Base-by-base conservation (phyloP, 1,140 invertebrate species). In the Hylaeus volcanicus region DNA sequence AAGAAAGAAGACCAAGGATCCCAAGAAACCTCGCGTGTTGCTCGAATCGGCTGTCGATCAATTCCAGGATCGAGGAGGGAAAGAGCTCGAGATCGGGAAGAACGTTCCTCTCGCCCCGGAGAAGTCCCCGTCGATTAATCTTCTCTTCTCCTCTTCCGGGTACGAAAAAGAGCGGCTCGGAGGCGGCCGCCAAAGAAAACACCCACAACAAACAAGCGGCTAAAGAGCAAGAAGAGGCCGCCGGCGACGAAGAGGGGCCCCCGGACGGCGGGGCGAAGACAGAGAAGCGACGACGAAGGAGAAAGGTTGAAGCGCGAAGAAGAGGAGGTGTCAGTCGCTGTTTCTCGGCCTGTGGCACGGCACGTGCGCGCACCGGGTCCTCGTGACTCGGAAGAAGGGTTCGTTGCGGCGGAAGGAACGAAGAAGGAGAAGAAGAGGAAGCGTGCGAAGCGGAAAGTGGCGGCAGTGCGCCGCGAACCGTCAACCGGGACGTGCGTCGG, bases 401-500 rank as follows among this genome's bases (percentile, higher is more conserved):
- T 65, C 55, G 73, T 61, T 45, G 60, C n/a, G 73, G 70, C 53
- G 77, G 77, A 85, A 83, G 79, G 58, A 82, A 73, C 75, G 78
- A 86, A 84, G 79, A 82, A 81, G 85, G 70, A 79, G 84, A 79
- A 82, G 80, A 82, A 87, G 82, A 83, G 80, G 80, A 85, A 85
- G 81, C 65, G 83, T 78, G 63, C 65, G 74, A 86, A 74, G 81
- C 83, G 70, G 79, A 87, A 88, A 86, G 83, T 86, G 87, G 76
- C 81, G 85, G 85, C 87, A 89, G 88, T 89, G 68, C 73, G 80
- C 75, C 80, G 74, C 81, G 85, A 78, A 86, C 88, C 87, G 83
- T 86, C 85, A 87, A 77, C 82, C 85, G 79, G 79, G 53, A 84
- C 86, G 79, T 73, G 73, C n/a, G 79, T 74, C 68, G 74, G 51